A percentile compares a stretch with the other conserved stretches of the same genome.
Conservation (phyloP, 2,113 vertebrate genomes). For the Grammomys dolichurus region DNA sequence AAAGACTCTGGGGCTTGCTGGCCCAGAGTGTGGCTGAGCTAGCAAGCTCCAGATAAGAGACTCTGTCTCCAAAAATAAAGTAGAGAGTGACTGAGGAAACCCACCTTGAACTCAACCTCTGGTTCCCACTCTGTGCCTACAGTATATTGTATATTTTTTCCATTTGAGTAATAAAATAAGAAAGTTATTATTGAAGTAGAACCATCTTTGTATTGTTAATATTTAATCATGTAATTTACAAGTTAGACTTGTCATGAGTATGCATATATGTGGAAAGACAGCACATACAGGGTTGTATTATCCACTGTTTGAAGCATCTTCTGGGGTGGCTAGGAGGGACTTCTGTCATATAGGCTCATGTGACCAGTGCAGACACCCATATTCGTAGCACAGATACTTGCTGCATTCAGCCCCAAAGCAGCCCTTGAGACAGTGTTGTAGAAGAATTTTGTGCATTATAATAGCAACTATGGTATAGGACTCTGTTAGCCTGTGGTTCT, state of each 20-base stretch:
- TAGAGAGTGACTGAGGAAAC: not conserved
- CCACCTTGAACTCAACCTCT: not conserved
- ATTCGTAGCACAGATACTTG: rapidly evolving
- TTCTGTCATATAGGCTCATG: not conserved
- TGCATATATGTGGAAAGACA: not conserved
- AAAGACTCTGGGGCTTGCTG: not conserved
- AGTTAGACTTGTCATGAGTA: not conserved
- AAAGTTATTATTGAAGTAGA: not conserved
- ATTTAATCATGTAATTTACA: not conserved
- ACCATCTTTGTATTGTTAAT: not conserved
- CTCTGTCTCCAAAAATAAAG: not conserved
- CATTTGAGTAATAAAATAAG: not conserved
- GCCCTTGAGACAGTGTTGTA: not conserved
- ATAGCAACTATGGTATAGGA: not conserved
- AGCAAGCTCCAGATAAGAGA: not conserved
- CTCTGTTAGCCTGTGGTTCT: not conserved
- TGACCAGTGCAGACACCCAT: rapidly evolving
- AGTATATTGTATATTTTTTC: not conserved
- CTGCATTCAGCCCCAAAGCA: rapidly evolving
- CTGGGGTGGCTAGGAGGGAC: not conserved
- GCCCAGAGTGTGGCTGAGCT: not conserved
- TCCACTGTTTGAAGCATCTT: not conserved
- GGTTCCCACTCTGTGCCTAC: too few relatives aligned
- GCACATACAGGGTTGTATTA: too few relatives aligned
- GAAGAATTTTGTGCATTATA: not conserved